Base-by-base conservation (phyloP, 2,888 invertebrate genomes). In the Lasius fuliginosus region DNA sequence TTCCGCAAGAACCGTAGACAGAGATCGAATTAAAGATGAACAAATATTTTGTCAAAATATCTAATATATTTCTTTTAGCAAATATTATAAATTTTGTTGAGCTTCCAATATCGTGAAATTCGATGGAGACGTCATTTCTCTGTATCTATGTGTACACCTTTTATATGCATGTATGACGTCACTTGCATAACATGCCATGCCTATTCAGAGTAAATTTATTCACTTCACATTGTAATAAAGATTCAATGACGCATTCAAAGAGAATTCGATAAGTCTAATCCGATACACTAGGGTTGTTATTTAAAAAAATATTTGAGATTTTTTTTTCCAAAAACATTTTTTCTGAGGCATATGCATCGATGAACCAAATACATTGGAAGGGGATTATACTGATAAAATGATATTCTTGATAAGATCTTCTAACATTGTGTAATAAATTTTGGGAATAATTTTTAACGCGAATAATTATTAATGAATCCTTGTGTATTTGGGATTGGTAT, bases 171-270 rank as follows among this genome's bases (percentile, higher is more conserved):
- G 5, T 12, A 76, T 77, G 69, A 77, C 27, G 36, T 60, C 79
- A 79, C 33, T 23, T 71, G 46, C 33, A 30, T n/a, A 75, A 64
- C 27, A 53, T 53, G 33, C 30, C 30, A 69, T 42, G 60, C 33
- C 23, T 58, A 46, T 18, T 69, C 49, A 69, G n/a, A 30, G 15
- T 30, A 46, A 79, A 79, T 71, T 36, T 60, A 79, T 30, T 79
- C 60, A 79, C 23, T 58, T 23, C n/a, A 69, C 11, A 42, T 27
- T 56, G 15, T n/a, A 65, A 76, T 76, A 53, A 40, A 33, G 6
- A 23, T 77, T 40, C 33, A 6, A 42, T 71, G 71, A 79, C 42
- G n/a, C 58, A 71, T 27, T 60, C 5, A n/a, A 71, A 8, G 46
- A 18, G 18, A 79, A 71, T 60, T 46, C 33, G 9, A 77, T 77